phyloP scores from a whole-genome alignment of 2,113 vertebrate genomes.

The Coturnix japonica region DNA sequence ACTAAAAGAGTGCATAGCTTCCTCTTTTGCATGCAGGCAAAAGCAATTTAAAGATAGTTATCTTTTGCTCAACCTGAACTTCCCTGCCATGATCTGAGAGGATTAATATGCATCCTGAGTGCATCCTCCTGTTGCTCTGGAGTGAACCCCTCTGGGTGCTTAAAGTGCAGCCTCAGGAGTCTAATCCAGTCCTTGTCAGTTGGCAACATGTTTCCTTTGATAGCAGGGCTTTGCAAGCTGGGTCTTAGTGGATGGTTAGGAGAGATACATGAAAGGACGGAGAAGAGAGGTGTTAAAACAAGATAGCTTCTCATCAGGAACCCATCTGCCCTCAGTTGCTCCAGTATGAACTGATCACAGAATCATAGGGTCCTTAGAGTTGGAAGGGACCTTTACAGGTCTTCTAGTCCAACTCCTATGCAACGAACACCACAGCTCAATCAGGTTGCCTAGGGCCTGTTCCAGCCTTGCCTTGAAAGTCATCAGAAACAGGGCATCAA shows the following conservation, averaged over 20 bases:
- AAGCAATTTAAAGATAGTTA: background rate
- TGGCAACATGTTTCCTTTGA: background rate
- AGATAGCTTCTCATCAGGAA: background rate
- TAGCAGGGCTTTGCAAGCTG: background rate
- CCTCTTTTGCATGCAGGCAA: fast-evolving
- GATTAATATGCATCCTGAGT: background rate
- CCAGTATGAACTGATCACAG: background rate
- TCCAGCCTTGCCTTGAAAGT: too few relatives aligned
- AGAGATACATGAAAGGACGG: background rate
- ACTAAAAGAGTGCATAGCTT: fast-evolving
- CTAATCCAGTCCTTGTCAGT: background rate
- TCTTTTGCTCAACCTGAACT: background rate
- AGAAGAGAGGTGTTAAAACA: background rate
- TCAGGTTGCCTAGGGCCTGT: too few relatives aligned
- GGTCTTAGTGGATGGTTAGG: background rate
- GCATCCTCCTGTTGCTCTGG: background rate
- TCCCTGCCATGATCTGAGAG: background rate
- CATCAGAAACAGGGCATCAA: too few relatives aligned
- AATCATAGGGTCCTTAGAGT: too few relatives aligned
- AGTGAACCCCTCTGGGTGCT: background rate
- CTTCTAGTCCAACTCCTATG: too few relatives aligned
- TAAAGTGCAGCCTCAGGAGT: background rate
- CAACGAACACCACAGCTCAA: too few relatives aligned
- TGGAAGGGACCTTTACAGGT: too few relatives aligned
- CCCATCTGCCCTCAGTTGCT: background rate